Percentiles rank a stretch among this genome's conserved stretches.
These are phyloP conservation scores for Uria aalge DNA, from an alignment of 2,113 vertebrate species.

Conservation along the genomic window DNA sequence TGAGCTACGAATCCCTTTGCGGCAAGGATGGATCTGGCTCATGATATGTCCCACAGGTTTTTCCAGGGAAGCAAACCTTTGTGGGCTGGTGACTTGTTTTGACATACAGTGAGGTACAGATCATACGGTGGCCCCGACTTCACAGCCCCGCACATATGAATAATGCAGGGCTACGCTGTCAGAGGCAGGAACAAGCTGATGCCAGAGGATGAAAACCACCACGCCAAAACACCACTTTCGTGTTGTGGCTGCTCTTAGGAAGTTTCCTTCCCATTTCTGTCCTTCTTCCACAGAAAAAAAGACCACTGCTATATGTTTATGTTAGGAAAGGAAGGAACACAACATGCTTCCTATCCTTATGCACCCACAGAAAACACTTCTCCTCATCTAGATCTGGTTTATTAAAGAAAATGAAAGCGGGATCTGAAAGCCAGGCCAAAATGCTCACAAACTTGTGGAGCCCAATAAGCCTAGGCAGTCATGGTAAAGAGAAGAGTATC, in stretches of 20 bases:
- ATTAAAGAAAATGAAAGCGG: not conserved
- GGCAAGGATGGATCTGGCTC: not conserved
- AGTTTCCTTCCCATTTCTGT: not conserved
- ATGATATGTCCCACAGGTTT: not conserved
- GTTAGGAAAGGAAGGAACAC: not conserved
- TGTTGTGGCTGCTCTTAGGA: not conserved
- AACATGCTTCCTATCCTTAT: not conserved
- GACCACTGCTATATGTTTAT: not conserved
- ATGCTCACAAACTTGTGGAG: not conserved
- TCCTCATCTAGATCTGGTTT: not conserved
- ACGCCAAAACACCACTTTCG: not conserved
- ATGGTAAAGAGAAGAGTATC: not conserved
- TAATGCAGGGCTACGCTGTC: not conserved
- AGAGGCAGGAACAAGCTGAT: not conserved
- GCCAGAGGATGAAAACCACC: not conserved
- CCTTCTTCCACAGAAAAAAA: not conserved
- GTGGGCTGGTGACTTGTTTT: not conserved
- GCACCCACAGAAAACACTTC: not conserved
- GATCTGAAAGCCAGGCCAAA: not conserved
- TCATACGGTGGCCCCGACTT: not conserved
- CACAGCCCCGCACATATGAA: not conserved
- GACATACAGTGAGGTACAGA: not conserved
- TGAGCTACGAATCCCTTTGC: not conserved
- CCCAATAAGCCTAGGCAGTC: not conserved
- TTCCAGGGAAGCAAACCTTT: not conserved